phyloP scores from a whole-genome alignment of 2,888 invertebrate genomes.

The Tipula lateralis region DNA sequence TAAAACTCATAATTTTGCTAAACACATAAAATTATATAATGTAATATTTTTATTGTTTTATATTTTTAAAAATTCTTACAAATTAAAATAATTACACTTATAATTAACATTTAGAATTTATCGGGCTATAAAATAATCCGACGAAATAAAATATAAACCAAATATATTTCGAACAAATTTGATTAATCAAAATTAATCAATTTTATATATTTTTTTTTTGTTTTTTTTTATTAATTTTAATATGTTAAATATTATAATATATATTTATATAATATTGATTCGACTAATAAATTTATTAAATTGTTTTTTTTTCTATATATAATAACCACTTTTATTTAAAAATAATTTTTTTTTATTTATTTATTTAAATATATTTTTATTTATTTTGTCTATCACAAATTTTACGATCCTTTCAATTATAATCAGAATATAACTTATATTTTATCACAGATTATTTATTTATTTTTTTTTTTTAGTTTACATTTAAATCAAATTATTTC shows the following conservation, averaged over 20 bases:
- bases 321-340: constrained; percentile 20
- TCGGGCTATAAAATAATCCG: neutral
- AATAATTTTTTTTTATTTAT: constrained; percentile 6
- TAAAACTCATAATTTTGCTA: neutral
- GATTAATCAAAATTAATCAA: neutral
- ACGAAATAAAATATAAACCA: neutral
- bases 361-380: neutral
- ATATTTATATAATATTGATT: neutral
- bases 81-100: neutral
- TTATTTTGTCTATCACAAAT: neutral
- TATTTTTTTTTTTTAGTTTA: neutral
- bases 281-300: neutral
- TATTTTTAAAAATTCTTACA: neutral
- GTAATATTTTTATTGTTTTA: neutral
- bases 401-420: neutral
- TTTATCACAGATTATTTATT: constrained; percentile 19
- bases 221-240: neutral
- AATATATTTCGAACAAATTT: neutral
- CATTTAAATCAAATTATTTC: neutral
- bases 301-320: neutral
- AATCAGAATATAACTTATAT: constrained; percentile 19
- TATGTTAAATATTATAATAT: too few relatives aligned
- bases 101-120: neutral
- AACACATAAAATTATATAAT: constrained; percentile 13
- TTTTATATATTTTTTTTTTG: neutral